phyloP scores from a whole-genome alignment of 2,888 invertebrate genomes.

The Mesodorylaimus sp. region DNA sequence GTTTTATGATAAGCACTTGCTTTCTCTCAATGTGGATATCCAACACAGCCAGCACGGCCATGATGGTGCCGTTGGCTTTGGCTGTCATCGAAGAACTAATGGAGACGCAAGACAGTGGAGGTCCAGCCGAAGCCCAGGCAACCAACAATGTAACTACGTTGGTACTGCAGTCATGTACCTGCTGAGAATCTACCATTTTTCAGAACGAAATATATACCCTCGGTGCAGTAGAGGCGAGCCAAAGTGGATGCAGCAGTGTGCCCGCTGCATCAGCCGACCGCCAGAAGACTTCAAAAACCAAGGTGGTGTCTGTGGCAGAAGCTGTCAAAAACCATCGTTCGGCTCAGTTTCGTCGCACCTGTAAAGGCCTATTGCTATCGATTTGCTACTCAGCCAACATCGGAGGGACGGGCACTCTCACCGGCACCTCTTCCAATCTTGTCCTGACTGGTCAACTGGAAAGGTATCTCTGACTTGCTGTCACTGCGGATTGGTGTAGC shows the following conservation, averaged over 20 bases:
- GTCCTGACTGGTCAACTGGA: constrained; percentile 31
- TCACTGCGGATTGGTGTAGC: too few species aligned
- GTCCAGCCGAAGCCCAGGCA: constrained; percentile 28
- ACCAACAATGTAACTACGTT: constrained; percentile 32
- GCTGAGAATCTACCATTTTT: too few species aligned
- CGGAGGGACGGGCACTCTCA: constrained; percentile 33
- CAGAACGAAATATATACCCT: too few species aligned
- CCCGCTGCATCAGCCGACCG: too few species aligned
- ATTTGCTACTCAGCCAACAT: constrained; percentile 33
- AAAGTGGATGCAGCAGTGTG: too few species aligned
- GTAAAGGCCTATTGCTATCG: constrained; percentile 12
- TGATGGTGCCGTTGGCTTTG: constrained; percentile 21
- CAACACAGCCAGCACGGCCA: constrained; percentile 34
- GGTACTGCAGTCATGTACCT: too few species aligned
- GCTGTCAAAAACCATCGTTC: too few species aligned
- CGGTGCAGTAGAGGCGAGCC: too few species aligned
- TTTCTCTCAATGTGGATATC: constrained; percentile 35
- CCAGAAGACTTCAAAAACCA: too few species aligned
- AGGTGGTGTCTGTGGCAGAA: too few species aligned
- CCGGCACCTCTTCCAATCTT: constrained; percentile 34
- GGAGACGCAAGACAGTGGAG: neutral
- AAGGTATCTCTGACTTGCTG: too few species aligned
- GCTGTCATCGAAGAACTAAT: constrained; percentile 16
- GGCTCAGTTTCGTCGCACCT: too few species aligned
- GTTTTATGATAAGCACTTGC: constrained; percentile 28